Base-by-base conservation (phyloP, 2,888 invertebrate species). In the Ormia ochracea region DNA sequence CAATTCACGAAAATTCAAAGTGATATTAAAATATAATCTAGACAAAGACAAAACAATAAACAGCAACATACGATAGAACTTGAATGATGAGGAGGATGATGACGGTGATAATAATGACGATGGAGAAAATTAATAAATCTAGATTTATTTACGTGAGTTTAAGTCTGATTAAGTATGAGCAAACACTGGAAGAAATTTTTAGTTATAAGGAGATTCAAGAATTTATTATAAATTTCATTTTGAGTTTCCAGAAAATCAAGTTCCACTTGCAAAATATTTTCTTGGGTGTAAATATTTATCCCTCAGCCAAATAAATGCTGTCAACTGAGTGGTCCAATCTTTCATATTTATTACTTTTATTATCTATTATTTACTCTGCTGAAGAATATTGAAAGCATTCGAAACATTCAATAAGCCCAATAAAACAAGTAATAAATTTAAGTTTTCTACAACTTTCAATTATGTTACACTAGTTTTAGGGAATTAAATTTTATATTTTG, bases 1-100 rank as follows among this genome's bases (percentile, higher is more conserved):
- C 82, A 82, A 68, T 68, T 78, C 81, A 72, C 69, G 54, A 74
- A 82, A 82, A 82, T 79, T 70, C 77, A 79, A 82, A 81, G 59
- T 77, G 80, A 82, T 80, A 81, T 76, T 69, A 77, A 81, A 81
- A 69, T 61, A 81, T 77, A 77, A 69, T 69, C 76, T 73, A 70
- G 54, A 33, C 45, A 70, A 73, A 66, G 61, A 81, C 73, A 81
- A 63, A 65, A 45, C 38, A 72, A 68, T 50, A 66, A 72, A 66
- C 56, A 63, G 26, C 66, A 59, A 72, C 65, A 58, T n/a, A 41
- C 12, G 38, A 41, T 9, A 26, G 1, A 12, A 28, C 19, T 50
- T 48, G 33, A 50, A 36, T 21, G 36, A 14, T 56, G 41, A 36
- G 31, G 14, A 28, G 41, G 17, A 61, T 23, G 58, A 56, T 5